phyloP scores from a whole-genome alignment of 2,888 invertebrate genomes.

The Drosophila neutralis region DNA sequence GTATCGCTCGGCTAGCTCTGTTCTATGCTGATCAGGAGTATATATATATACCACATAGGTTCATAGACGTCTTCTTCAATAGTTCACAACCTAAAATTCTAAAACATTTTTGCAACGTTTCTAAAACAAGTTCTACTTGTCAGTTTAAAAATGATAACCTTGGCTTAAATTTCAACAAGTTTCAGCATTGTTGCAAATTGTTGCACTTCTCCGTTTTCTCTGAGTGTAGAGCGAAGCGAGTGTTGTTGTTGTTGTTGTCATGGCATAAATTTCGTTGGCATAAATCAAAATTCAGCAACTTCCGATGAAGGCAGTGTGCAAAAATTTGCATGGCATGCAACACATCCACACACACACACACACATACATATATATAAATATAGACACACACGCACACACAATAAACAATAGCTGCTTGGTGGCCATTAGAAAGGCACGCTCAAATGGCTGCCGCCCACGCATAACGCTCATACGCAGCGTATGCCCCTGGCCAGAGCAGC shows the following conservation, averaged over 20 bases:
- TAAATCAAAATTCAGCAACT: conserved; percentile 85
- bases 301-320: conserved; percentile 82
- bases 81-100: neutral
- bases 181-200: neutral
- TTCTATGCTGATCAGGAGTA: neutral
- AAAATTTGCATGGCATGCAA: conserved; percentile 73
- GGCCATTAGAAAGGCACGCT: conserved; percentile 71
- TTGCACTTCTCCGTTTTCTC: neutral
- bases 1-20: neutral
- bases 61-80: neutral
- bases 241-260: conserved; percentile 26
- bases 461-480: conserved; percentile 73
- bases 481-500: conserved; percentile 32
- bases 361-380: conserved; percentile 5
- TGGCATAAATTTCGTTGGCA: conserved; percentile 83
- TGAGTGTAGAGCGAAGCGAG: conserved; percentile 1
- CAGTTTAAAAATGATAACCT: neutral
- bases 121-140: accelerated
- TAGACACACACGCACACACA: conserved; percentile 9
- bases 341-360: conserved; percentile 9
- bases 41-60: neutral
- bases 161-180: neutral
- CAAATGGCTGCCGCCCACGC: conserved; percentile 78
- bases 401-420: conserved; percentile 36
- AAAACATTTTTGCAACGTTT: neutral